phyloP scores from a whole-genome alignment of 2,888 invertebrate species.

The Agrypnus murinus region DNA sequence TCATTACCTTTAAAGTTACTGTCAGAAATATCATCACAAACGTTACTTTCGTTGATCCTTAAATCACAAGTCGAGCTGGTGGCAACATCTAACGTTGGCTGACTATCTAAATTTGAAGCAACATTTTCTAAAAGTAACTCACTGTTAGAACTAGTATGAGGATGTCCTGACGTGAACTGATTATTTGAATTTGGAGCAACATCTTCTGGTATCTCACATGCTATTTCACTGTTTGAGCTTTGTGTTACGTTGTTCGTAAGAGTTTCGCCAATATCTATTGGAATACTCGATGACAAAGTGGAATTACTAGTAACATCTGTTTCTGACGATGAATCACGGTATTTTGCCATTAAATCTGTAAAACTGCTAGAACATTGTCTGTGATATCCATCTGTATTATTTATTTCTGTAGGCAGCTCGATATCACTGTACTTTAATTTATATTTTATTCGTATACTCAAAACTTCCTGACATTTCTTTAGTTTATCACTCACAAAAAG shows the following conservation, averaged over 20 bases:
- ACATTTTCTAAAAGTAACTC: neutral
- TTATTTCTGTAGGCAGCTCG: too few species aligned
- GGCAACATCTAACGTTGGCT: neutral
- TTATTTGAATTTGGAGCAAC: constrained; percentile 1
- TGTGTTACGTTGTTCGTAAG: too few species aligned
- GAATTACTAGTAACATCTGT: constrained; percentile 18
- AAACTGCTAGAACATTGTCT: too few species aligned
- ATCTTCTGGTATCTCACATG: neutral
- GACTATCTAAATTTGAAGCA: constrained; percentile 10
- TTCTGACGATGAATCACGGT: constrained; percentile 32
- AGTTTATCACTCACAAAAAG: too few species aligned
- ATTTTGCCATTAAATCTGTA: constrained; percentile 47
- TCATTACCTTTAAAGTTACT: neutral
- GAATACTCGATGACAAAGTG: neutral
- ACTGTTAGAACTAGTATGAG: neutral
- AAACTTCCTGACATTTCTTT: too few species aligned
- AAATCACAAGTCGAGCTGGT: neutral
- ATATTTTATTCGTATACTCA: too few species aligned
- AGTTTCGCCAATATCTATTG: constrained; percentile 14
- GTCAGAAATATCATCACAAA: neutral
- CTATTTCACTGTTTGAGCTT: neutral
- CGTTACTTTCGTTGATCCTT: neutral
- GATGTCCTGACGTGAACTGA: neutral
- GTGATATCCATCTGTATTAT: too few species aligned
- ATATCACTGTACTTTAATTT: too few species aligned